These are phyloP conservation scores for Pollicipes pollicipes DNA, from an alignment of 1,140 invertebrate genomes.

Conservation along the genomic window DNA sequence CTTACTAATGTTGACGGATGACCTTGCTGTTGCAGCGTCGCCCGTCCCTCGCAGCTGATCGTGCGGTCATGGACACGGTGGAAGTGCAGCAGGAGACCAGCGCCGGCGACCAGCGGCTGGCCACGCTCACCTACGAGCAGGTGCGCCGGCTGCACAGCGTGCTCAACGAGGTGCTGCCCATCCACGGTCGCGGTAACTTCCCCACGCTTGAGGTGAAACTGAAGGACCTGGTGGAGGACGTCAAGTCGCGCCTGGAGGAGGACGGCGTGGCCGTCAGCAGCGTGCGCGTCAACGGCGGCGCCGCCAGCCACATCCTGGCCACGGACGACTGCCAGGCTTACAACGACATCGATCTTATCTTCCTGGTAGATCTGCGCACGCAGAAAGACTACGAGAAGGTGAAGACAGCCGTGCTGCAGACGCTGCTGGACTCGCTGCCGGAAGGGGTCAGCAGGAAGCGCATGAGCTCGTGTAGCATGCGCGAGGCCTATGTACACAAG, in stretches of 20 bases:
- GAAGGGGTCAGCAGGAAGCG: slow-evolving; percentile 72
- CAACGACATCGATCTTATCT: slow-evolving; percentile 96
- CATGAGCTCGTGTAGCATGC: slow-evolving; percentile 76
- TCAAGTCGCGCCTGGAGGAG: slow-evolving; percentile 60
- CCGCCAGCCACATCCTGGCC: slow-evolving; percentile 83
- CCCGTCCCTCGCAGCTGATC: no score
- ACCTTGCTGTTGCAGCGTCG: no score
- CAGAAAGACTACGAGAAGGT: slow-evolving; percentile 57
- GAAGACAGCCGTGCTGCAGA: slow-evolving; percentile 79
- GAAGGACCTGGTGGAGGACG: slow-evolving; percentile 73
- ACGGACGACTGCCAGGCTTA: slow-evolving; percentile 42
- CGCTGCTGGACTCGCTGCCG: slow-evolving; percentile 79
- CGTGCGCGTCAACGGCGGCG: slow-evolving; percentile 89
- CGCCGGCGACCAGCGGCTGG: neutral
- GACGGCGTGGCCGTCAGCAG: slow-evolving; percentile 58
- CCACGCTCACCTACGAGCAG: slow-evolving; percentile 26
- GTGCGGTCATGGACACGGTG: neutral
- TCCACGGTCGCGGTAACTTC: slow-evolving; percentile 93
- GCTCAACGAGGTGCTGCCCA: slow-evolving; percentile 83
- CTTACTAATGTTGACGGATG: no score
- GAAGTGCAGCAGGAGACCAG: neutral
- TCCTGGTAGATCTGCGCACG: slow-evolving; percentile 68
- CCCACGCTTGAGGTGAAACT: slow-evolving; percentile 84
- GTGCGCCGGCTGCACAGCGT: slow-evolving; percentile 78
- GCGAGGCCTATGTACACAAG: slow-evolving; percentile 96